Conservation (phyloP, 2,797 vertebrate species). For the Sardinella longiceps region DNA sequence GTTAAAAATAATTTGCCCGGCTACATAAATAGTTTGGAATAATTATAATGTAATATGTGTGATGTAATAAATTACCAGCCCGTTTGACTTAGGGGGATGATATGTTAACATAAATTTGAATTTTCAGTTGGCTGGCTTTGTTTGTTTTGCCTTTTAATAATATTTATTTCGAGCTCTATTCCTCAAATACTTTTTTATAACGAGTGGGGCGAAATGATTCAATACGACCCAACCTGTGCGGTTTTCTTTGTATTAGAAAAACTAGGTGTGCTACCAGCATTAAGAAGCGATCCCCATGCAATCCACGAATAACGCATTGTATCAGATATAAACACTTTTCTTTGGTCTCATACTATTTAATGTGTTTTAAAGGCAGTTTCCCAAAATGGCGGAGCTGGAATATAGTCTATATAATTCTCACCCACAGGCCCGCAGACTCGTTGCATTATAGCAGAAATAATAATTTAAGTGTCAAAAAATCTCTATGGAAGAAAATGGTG, state of each 20-base stretch:
- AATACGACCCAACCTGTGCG: slow-evolving; percentile 32
- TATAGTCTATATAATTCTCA: slow-evolving; percentile 79
- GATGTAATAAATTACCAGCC: slow-evolving; percentile 1
- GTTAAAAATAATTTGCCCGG: slow-evolving; percentile 25
- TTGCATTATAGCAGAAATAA: slow-evolving; percentile 53
- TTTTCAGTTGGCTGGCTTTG: slow-evolving; percentile 16
- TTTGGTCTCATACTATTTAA: slow-evolving; percentile 57
- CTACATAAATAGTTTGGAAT: slow-evolving; percentile 26
- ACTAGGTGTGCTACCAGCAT: slow-evolving; percentile 38
- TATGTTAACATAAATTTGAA: not conserved
- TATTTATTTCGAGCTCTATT: slow-evolving; percentile 48
- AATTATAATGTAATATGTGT: slow-evolving; percentile 18
- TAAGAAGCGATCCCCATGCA: slow-evolving; percentile 3
- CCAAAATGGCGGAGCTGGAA: slow-evolving; percentile 86
- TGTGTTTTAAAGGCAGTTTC: slow-evolving; percentile 71
- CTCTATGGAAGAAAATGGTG: slow-evolving; percentile 46
- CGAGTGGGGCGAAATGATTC: slow-evolving; percentile 47
- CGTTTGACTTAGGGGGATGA: not conserved
- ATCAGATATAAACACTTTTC: slow-evolving; percentile 58
- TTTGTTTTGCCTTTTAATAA: slow-evolving; percentile 41
- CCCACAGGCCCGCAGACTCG: slow-evolving; percentile 66
- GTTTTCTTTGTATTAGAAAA: slow-evolving; percentile 31
- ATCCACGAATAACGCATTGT: slow-evolving; percentile 40
- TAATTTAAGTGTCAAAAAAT: slow-evolving; percentile 44
- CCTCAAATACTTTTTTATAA: slow-evolving; percentile 50